These are phyloP conservation scores for Plebejus argus DNA, from an alignment of 2,888 invertebrate species.

Conservation along the genomic window DNA sequence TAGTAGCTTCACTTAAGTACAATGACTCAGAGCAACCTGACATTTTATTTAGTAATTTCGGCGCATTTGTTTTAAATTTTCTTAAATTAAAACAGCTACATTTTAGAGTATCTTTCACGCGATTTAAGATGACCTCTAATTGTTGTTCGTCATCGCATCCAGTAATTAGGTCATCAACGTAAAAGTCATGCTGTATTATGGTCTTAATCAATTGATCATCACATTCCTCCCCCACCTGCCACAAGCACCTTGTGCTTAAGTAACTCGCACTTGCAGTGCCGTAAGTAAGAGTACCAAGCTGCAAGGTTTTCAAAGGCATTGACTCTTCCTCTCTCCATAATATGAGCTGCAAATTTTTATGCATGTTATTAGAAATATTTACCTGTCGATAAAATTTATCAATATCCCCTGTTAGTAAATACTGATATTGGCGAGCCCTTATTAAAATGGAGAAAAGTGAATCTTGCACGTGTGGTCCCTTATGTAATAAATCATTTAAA, in stretches of 20 bases:
- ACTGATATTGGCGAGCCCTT: no score
- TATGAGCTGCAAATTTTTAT: constrained; percentile 40
- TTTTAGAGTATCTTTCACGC: constrained; percentile 42
- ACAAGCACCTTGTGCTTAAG: constrained; percentile 44
- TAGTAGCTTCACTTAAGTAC: constrained; percentile 41
- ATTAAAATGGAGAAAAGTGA: no score
- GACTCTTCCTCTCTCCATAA: constrained; percentile 42
- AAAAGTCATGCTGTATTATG: constrained; percentile 46
- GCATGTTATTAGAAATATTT: no score
- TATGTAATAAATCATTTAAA: no score
- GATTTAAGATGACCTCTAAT: no score
- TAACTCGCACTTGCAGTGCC: constrained; percentile 46
- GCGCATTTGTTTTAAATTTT: constrained; percentile 39
- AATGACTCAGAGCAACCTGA: constrained; percentile 5
- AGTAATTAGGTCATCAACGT: constrained; percentile 9
- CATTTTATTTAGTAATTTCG: constrained; percentile 34
- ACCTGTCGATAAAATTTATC: no score
- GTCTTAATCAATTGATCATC: constrained; percentile 40
- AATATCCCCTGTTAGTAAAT: no score
- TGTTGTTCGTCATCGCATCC: no score
- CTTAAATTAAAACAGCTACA: constrained; percentile 39
- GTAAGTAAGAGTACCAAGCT: constrained; percentile 48
- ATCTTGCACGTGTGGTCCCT: no score
- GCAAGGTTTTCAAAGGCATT: constrained; percentile 36
- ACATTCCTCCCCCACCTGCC: constrained; percentile 45